Base-by-base conservation (phyloP, 2,797 vertebrate genomes). In the Pangasius mekongensis region DNA sequence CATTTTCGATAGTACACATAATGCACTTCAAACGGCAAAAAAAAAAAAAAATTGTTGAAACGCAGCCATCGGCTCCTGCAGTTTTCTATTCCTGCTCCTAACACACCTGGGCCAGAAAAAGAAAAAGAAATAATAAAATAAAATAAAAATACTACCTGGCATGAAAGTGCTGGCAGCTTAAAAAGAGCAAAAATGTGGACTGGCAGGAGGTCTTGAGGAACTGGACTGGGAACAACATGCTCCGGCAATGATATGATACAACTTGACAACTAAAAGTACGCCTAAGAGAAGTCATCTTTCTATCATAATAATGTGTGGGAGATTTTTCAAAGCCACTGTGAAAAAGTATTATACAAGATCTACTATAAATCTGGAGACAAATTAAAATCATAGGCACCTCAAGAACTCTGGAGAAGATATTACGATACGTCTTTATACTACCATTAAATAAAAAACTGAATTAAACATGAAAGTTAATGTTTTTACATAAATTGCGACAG, bases 211-310 rank as follows among this genome's bases (percentile, higher is more conserved):
- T 89, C 73, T 87, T 20, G 16, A 71, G 36, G 82, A 87, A 85
- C 43, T 80, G 67, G 85, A 67, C 64, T 56, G 62, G 49, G n/a
- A 85, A 60, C 60, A n/a, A 87, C 33, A 30, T 49, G 85, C 73
- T 36, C 64, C 52, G 4, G 52, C 58, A 80, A 69, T 84, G 81
- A 89, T 67, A 49, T 89, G 85, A 87, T 89, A 78, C 39, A 80
- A 71, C 74, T 33, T 84, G 86, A 89, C 86, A 89, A 39, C 62
- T 71, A 87, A 71, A 73, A 87, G 88, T 71, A 78, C 14, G 71
- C 47, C 36, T 84, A 84, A 60, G 58, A 87, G 71, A 89, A 89
- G 62, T 89, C 88, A 66, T 86, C 77, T 86, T 89, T 86, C 84
- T 86, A 86, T 86, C 84, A 87, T 89, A 89, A 89, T 86, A 89